phyloP scores from a whole-genome alignment of 2,113 vertebrate genomes.

The Salminus brasiliensis region DNA sequence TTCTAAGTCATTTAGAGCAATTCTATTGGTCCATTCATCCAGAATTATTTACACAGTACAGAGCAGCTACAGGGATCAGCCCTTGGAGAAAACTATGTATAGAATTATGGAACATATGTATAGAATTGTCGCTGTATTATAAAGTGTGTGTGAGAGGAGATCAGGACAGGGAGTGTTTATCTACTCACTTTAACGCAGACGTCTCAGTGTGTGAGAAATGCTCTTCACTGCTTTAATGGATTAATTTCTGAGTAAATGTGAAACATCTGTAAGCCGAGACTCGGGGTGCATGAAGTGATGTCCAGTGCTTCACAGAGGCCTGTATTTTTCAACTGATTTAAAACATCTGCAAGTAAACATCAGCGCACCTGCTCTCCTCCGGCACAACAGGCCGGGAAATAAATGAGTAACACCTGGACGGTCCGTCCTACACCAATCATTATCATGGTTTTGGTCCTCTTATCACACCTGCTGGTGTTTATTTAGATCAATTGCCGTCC shows the following conservation, averaged over 20 bases:
- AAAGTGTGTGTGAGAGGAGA: background rate
- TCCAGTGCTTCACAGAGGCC: background rate
- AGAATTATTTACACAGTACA: no score
- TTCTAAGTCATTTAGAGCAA: no score
- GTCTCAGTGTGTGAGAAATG: background rate
- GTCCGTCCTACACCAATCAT: background rate
- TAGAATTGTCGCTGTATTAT: no score
- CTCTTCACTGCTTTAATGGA: background rate
- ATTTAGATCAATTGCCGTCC: conserved; percentile 36
- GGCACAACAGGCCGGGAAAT: background rate
- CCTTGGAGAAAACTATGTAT: no score
- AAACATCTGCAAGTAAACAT: background rate
- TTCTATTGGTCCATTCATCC: no score
- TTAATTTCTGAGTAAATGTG: no score
- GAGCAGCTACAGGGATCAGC: no score
- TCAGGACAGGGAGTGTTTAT: background rate
- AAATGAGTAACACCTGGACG: conserved; percentile 17
- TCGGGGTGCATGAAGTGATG: background rate
- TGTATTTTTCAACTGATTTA: background rate
- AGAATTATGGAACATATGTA: no score
- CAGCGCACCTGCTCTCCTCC: conserved; percentile 21
- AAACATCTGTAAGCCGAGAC: background rate
- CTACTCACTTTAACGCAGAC: background rate
- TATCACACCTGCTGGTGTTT: conserved; percentile 45
- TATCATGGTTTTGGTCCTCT: conserved; percentile 17